Percentiles rank a stretch among this genome's conserved stretches.
These are phyloP conservation scores for Chelidonichthys spinosus DNA, from an alignment of 2,797 vertebrate species.

Conservation along the genomic window DNA sequence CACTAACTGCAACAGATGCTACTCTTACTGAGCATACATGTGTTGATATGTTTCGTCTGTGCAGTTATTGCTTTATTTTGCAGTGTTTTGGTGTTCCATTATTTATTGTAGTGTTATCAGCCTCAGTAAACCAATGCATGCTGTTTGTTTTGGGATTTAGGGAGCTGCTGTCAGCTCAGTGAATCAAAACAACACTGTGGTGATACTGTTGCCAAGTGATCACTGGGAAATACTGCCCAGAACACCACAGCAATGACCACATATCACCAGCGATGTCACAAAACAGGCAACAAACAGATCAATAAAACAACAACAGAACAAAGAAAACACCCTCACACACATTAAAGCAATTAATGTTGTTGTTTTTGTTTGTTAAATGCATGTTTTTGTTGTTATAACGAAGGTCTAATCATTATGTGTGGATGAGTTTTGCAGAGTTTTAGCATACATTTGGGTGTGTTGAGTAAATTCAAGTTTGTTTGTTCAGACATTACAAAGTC, in stretches of 20 bases:
- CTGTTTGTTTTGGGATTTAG: slow-evolving; percentile 25
- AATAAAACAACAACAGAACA: slow-evolving; percentile 2
- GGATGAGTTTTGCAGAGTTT: not conserved
- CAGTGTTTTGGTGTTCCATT: not conserved
- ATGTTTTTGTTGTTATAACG: not conserved
- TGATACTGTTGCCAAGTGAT: slow-evolving; percentile 35
- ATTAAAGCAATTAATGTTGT: not conserved
- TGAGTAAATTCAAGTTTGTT: not conserved
- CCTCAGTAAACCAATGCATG: slow-evolving; percentile 20
- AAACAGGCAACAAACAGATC: not conserved
- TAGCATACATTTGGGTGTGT: not conserved
- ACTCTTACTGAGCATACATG: not conserved
- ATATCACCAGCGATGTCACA: slow-evolving; percentile 32
- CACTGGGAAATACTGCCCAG: slow-evolving; percentile 5
- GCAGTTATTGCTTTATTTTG: slow-evolving; percentile 5
- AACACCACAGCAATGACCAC: slow-evolving; percentile 13
- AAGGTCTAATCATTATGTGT: not conserved
- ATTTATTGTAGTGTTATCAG: slow-evolving; percentile 13
- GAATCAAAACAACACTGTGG: slow-evolving; percentile 42
- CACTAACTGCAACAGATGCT: not conserved
- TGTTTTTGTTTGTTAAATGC: not conserved
- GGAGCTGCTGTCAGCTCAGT: slow-evolving; percentile 19
- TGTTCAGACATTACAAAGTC: not conserved
- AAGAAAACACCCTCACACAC: not conserved
- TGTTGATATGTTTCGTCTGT: not conserved